A percentile compares a stretch with the other conserved stretches of the same genome.
phyloP scores from a whole-genome alignment of 2,797 vertebrate genomes.

The Argyrosomus regius region DNA sequence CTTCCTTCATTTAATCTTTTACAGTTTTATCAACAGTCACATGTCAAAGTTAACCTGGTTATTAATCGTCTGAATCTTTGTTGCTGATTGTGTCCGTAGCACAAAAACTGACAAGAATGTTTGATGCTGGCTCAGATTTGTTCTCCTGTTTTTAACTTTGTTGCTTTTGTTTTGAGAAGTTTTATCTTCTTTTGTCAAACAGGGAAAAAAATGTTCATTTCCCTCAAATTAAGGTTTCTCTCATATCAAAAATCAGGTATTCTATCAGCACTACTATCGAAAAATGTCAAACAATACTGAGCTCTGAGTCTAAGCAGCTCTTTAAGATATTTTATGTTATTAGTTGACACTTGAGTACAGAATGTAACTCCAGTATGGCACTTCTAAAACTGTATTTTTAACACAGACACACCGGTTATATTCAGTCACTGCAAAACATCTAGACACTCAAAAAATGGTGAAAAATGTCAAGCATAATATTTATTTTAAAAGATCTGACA shows the following conservation, averaged over 20 bases:
- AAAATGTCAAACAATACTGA: neutral
- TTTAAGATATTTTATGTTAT: neutral
- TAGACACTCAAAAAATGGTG: neutral
- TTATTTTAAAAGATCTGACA: too few relatives aligned
- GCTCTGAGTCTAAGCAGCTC: neutral
- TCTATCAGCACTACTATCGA: neutral
- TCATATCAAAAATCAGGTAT: neutral
- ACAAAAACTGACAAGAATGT: too few relatives aligned
- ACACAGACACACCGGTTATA: neutral
- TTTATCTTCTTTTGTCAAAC: neutral
- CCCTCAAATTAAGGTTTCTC: too few relatives aligned
- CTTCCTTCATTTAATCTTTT: neutral
- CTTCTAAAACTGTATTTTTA: neutral
- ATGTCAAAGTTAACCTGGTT: neutral
- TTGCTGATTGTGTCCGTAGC: neutral
- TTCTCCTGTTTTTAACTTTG: neutral
- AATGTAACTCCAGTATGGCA: neutral
- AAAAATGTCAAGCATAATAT: neutral
- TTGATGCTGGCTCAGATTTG: neutral
- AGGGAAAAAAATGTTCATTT: neutral
- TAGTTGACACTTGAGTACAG: neutral
- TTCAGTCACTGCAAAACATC: neutral
- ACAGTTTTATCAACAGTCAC: neutral
- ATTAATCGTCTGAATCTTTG: neutral
- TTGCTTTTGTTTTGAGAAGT: neutral